Evolutionary conservation across 2,888 invertebrate genomes (phyloP).

Genomic region (Schrankia costaestrigalis): DNA sequence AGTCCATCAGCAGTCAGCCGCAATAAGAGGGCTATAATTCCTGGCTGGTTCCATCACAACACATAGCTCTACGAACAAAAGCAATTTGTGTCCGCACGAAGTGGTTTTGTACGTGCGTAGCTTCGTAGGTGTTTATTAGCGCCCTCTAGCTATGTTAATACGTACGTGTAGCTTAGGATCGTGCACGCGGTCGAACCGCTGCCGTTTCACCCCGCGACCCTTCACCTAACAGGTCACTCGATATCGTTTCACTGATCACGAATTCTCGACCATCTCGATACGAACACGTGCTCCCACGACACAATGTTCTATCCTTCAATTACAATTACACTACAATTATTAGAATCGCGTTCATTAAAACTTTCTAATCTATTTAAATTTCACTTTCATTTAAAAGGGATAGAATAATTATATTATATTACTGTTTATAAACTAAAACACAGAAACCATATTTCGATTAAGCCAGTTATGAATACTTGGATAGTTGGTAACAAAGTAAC

Average conservation of each 20-base stretch:
- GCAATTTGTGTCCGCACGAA: conserved; percentile 77
- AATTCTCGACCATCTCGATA: conserved; percentile 53
- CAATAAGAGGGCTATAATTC: conserved; percentile 51
- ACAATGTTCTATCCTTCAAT: conserved; percentile 32
- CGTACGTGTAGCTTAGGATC: conserved; percentile 35
- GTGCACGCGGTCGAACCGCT: conserved; percentile 19
- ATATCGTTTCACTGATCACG: conserved; percentile 62
- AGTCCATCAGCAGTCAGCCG: conserved; percentile 59
- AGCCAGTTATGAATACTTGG: conserved; percentile 50
- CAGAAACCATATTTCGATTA: conserved; percentile 52
- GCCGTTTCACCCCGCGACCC: conserved; percentile 47
- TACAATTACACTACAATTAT: conserved; percentile 51
- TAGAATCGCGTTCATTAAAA: conserved; percentile 24
- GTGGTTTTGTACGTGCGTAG: conserved; percentile 71
- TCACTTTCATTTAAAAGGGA: conserved; percentile 22
- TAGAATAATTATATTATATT: no score
- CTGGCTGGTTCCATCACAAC: conserved; percentile 55
- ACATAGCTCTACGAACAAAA: conserved; percentile 72
- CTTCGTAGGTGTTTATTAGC: conserved; percentile 74
- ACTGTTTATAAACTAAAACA: no score
- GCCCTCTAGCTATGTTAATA: conserved; percentile 55
- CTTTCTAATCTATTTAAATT: conserved; percentile 24
- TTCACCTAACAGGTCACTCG: conserved; percentile 57
- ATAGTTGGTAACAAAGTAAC: conserved; percentile 64
- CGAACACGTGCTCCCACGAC: conserved; percentile 51